phyloP scores from a whole-genome alignment of 2,888 invertebrate species.

The Trichopria drosophilae region DNA sequence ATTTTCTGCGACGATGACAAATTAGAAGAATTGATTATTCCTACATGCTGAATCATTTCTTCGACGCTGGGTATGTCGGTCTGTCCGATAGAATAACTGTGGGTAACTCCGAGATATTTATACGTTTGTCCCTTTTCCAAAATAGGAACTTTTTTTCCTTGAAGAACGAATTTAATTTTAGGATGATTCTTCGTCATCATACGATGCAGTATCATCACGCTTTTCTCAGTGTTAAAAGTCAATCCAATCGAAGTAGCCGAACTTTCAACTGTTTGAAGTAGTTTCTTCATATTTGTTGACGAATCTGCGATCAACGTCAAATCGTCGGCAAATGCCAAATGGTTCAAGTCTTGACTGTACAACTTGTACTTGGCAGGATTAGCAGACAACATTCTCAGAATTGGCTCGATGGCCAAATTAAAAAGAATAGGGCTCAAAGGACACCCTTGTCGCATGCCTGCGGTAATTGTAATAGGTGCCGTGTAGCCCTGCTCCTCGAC shows the following conservation, averaged over 20 bases:
- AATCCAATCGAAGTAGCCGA: conserved; percentile 35
- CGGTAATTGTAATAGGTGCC: conserved; percentile 36
- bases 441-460: conserved; percentile 49
- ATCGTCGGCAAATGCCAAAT: conserved; percentile 20
- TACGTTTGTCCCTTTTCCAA: conserved; percentile 38
- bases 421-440: conserved; percentile 49
- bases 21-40: conserved; percentile 24
- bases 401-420: conserved; percentile 45
- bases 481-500: conserved; percentile 22
- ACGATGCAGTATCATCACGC: conserved; percentile 38
- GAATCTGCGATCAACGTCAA: conserved; percentile 16
- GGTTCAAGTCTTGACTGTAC: neutral
- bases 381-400: conserved; percentile 28
- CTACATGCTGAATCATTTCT: conserved; percentile 32
- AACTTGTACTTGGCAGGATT: conserved; percentile 10
- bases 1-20: conserved; percentile 37
- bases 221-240: conserved; percentile 44
- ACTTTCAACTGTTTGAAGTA: conserved; percentile 7
- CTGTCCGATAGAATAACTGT: conserved; percentile 39
- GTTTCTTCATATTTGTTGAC: conserved; percentile 25
- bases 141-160: conserved; percentile 25
- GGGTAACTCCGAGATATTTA: conserved; percentile 48
- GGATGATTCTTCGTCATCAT: conserved; percentile 22
- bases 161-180: conserved; percentile 32
- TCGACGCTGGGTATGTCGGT: conserved; percentile 33